Percentiles rank a stretch among this genome's conserved stretches.
Evolutionary conservation across 2,113 vertebrate species (phyloP).

Genomic region (Anguilla rostrata): DNA sequence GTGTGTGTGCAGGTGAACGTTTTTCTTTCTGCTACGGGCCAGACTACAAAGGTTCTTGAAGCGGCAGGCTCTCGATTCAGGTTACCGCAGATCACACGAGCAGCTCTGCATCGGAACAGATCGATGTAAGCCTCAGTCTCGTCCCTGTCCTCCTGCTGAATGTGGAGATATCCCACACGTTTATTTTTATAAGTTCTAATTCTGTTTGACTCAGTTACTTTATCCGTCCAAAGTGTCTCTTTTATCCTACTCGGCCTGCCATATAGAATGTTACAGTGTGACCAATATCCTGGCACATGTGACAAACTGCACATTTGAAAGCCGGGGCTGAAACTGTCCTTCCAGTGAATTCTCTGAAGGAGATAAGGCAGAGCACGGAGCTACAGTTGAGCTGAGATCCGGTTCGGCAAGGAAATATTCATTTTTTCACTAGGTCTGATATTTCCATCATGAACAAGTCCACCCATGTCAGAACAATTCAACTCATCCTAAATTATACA

Average conservation of each 20-base stretch:
- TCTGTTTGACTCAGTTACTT: not conserved
- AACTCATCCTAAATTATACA: not conserved
- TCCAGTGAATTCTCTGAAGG: not conserved
- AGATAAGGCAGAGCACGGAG: not conserved
- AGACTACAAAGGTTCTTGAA: not conserved
- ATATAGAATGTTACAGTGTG: not conserved
- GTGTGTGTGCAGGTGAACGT: not conserved
- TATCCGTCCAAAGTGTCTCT: not conserved
- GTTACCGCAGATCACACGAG: not conserved
- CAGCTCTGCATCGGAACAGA: not conserved
- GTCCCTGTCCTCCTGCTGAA: not conserved
- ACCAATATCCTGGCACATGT: not conserved
- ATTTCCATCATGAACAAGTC: not conserved
- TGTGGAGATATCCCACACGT: not conserved
- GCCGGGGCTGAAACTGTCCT: not conserved
- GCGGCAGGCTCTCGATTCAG: not conserved
- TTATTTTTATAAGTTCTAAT: constrained; percentile 3
- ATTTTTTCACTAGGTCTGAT: not conserved
- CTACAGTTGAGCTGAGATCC: not conserved
- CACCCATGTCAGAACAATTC: not conserved
- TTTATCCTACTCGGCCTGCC: not conserved
- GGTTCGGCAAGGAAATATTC: not conserved
- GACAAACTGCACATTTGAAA: not conserved
- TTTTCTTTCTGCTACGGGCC: not conserved
- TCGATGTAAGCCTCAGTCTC: not conserved